Evolutionary conservation across 2,113 vertebrate genomes (phyloP).

Genomic region (Pseudorectes ferrugineus): DNA sequence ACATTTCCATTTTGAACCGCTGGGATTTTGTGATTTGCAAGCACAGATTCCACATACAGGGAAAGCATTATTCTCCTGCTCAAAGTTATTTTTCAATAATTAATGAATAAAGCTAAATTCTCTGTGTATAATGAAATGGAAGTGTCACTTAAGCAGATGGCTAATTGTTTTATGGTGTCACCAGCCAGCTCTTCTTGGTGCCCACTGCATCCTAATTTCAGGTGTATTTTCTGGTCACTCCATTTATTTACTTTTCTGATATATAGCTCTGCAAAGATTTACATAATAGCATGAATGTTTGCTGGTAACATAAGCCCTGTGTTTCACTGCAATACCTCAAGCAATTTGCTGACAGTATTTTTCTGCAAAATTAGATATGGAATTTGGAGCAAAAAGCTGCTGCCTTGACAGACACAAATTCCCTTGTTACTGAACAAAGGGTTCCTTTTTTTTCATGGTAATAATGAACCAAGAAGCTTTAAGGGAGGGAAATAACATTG

Average conservation of each 20-base stretch:
- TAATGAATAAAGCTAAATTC: background rate
- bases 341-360: slow-evolving; percentile 57
- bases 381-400: slow-evolving; percentile 49
- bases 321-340: slow-evolving; percentile 46
- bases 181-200: background rate
- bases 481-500: background rate
- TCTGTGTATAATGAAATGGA: background rate
- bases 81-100: slow-evolving; percentile 12
- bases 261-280: slow-evolving; percentile 50
- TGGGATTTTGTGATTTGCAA: slow-evolving; percentile 1
- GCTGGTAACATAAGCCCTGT: slow-evolving; percentile 31
- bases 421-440: slow-evolving; percentile 38
- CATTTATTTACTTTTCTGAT: slow-evolving; percentile 4
- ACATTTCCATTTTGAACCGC: background rate
- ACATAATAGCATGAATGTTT: slow-evolving; percentile 46
- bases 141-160: background rate
- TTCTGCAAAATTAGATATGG: slow-evolving; percentile 46
- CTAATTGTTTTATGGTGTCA: background rate
- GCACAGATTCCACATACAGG: background rate
- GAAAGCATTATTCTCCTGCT: background rate
- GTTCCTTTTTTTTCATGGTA: background rate
- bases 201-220: background rate
- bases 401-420: slow-evolving; percentile 35
- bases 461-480: slow-evolving; percentile 34
- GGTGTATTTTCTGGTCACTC: background rate